Evolutionary conservation across 2,888 invertebrate genomes (phyloP).

Genomic region (Caenorhabditis sulstoni): DNA sequence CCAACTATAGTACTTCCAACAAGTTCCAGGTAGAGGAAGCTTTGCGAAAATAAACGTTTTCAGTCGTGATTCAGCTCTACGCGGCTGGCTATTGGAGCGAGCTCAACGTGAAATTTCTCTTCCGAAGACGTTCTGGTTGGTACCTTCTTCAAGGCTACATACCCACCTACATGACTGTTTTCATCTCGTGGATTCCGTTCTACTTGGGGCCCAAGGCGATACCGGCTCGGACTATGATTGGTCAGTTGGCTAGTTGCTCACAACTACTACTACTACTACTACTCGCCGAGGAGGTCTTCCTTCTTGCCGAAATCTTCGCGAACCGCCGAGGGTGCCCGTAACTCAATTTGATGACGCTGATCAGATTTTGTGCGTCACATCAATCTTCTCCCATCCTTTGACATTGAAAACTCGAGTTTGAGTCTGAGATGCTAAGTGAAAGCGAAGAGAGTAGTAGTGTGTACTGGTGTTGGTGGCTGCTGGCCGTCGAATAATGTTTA

Average conservation of each 20-base stretch:
- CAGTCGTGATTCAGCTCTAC: constrained; percentile 69
- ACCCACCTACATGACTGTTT: constrained; percentile 80
- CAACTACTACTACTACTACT: too few species aligned
- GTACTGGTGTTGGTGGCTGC: too few species aligned
- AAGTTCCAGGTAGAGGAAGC: constrained; percentile 69
- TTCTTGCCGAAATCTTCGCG: neutral
- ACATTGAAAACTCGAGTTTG: constrained; percentile 34
- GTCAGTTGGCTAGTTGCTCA: constrained; percentile 47
- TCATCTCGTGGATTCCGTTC: constrained; percentile 81
- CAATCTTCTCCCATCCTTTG: constrained; percentile 44
- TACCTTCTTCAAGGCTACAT: constrained; percentile 80
- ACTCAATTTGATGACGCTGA: constrained; percentile 60
- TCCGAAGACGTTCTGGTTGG: constrained; percentile 80
- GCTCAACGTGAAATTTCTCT: constrained; percentile 78
- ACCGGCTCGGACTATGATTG: constrained; percentile 80
- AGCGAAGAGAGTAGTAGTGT: neutral
- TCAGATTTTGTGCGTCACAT: constrained; percentile 54
- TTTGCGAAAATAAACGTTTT: too few species aligned
- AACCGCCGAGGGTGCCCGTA: constrained; percentile 25
- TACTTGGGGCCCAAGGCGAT: constrained; percentile 79
- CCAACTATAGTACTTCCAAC: constrained; percentile 69
- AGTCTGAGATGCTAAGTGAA: neutral
- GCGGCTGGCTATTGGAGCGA: constrained; percentile 81
- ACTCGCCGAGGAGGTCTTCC: too few species aligned
- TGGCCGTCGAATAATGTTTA: neutral